Evolutionary conservation across 2,797 vertebrate species (phyloP).

Genomic region (Poecilia velifera): DNA sequence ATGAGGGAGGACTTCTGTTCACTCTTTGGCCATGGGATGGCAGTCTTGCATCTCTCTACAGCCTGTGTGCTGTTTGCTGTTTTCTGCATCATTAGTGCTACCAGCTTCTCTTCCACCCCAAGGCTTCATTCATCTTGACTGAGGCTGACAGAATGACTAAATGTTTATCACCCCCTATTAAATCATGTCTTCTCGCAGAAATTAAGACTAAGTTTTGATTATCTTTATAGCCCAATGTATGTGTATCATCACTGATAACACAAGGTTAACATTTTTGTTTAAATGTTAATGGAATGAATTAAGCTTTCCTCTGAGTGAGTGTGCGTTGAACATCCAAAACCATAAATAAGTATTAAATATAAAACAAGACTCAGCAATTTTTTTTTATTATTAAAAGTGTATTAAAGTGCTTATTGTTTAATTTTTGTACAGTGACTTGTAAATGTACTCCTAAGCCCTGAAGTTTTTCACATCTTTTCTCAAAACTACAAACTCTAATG

Average conservation of each 20-base stretch:
- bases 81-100: constrained; percentile 16
- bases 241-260: neutral
- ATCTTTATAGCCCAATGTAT: neutral
- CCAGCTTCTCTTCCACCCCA: neutral
- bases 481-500: neutral
- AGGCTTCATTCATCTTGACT: constrained; percentile 28
- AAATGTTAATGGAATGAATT: neutral
- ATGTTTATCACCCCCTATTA: constrained; percentile 21
- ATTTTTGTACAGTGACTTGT: neutral
- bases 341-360: neutral
- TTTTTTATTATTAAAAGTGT: neutral
- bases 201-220: constrained; percentile 12
- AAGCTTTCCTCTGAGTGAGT: neutral
- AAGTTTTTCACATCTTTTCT: neutral
- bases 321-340: neutral
- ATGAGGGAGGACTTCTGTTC: neutral
- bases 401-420: neutral
- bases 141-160: constrained; percentile 29
- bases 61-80: neutral
- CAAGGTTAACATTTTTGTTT: neutral
- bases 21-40: constrained; percentile 66
- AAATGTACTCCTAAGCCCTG: neutral
- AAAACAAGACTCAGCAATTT: neutral
- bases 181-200: constrained; percentile 17
- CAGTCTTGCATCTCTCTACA: constrained; percentile 64